phyloP scores from a whole-genome alignment of 1,140 invertebrate genomes.

The Philotrypesis tridentata region DNA sequence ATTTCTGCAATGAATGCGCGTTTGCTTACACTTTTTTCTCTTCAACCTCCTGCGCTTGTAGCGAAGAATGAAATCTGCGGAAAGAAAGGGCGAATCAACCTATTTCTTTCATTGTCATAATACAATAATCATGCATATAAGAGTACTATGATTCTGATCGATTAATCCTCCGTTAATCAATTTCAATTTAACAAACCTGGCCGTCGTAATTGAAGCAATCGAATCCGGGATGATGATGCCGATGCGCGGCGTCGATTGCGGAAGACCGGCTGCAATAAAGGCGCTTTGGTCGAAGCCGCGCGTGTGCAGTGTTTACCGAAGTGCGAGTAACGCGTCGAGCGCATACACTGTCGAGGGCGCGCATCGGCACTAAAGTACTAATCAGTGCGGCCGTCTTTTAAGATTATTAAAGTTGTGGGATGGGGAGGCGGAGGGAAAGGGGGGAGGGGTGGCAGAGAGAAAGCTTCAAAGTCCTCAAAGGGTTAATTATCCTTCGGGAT shows the following conservation, averaged over 20 bases:
- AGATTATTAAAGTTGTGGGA: slow-evolving; percentile 73
- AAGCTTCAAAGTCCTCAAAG: slow-evolving; percentile 70
- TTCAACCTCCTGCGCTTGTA: neutral
- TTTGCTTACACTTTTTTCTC: neutral
- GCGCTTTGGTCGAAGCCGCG: neutral
- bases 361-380: slow-evolving; percentile 60
- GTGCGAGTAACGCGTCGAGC: slow-evolving; percentile 40
- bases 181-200: too few species aligned
- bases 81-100: neutral
- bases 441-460: slow-evolving; percentile 34
- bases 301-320: slow-evolving; percentile 22
- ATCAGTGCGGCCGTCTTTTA: slow-evolving; percentile 67
- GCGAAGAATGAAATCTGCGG: neutral
- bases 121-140: too few species aligned
- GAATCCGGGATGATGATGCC: too few species aligned
- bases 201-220: too few species aligned
- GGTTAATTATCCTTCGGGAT: slow-evolving; percentile 72
- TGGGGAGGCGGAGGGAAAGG: too few species aligned
- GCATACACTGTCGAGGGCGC: slow-evolving; percentile 57
- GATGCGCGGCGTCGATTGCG: too few species aligned
- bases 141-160: too few species aligned
- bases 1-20: neutral
- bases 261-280: neutral
- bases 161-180: too few species aligned
- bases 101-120: too few species aligned